A percentile compares a stretch with the other conserved stretches of the same genome.
Conservation (phyloP, 2,113 vertebrate genomes). For the Tetrao urogallus region DNA sequence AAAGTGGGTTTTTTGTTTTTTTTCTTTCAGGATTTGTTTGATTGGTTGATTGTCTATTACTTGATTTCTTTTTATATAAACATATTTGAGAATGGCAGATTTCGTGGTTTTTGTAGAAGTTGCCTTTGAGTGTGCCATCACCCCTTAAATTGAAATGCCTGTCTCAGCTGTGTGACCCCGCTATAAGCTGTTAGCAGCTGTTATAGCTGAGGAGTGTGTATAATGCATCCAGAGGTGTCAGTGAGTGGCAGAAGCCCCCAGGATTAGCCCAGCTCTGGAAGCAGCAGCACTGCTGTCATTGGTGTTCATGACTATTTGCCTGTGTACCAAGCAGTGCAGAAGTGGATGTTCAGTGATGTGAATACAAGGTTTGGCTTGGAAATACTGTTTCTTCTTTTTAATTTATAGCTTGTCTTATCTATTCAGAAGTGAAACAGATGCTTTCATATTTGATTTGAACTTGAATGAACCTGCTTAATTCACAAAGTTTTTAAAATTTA, state of each 20-base stretch:
- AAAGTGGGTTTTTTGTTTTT: not conserved
- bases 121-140: not conserved
- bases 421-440: rapidly evolving
- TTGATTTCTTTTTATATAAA: not conserved
- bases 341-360: not conserved
- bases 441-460: not conserved
- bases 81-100: rapidly evolving
- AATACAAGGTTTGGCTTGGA: not conserved
- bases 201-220: not conserved
- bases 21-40: too few relatives aligned
- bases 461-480: not conserved
- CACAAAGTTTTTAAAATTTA: not conserved
- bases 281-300: not conserved
- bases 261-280: not conserved
- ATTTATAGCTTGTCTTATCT: not conserved
- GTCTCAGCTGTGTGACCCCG: rapidly evolving
- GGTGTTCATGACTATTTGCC: not conserved
- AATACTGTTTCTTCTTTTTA: not conserved
- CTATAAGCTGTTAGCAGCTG: not conserved
- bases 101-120: not conserved
- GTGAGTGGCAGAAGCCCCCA: rapidly evolving
- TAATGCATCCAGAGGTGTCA: not conserved
- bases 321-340: not conserved
- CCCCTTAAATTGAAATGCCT: not conserved
- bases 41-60: not conserved